Evolutionary conservation across 2,113 vertebrate species (phyloP).

Genomic region (Urocynchramus pylzowi): DNA sequence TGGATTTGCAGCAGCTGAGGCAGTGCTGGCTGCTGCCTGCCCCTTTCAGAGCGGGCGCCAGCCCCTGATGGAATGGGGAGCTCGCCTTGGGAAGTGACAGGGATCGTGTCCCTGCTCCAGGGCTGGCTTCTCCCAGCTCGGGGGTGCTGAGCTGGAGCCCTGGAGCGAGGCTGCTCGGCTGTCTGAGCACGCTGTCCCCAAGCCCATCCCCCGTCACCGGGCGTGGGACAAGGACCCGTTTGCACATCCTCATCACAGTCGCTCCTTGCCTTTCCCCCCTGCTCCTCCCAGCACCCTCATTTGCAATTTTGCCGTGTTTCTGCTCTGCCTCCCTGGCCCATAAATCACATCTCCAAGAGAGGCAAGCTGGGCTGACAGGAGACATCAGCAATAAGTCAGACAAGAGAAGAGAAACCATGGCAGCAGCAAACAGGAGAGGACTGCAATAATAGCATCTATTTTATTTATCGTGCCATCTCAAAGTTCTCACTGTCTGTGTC

Average conservation of each 20-base stretch:
- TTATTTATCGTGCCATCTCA: slow-evolving; percentile 34
- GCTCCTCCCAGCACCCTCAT: neutral
- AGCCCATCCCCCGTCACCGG: neutral
- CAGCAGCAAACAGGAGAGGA: slow-evolving; percentile 20
- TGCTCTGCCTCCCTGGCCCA: neutral
- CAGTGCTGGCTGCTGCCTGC: neutral
- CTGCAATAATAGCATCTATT: slow-evolving; percentile 33
- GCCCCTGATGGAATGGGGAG: neutral
- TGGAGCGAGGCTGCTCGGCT: accelerated
- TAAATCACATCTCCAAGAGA: slow-evolving; percentile 5
- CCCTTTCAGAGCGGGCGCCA: neutral
- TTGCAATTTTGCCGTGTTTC: slow-evolving; percentile 12
- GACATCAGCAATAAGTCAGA: slow-evolving; percentile 53
- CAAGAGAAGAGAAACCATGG: neutral
- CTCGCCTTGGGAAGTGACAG: neutral
- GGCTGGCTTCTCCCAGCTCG: neutral
- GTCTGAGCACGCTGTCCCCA: neutral
- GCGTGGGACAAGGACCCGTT: neutral
- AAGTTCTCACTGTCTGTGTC: neutral
- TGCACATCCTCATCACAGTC: neutral
- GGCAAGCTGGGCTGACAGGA: slow-evolving; percentile 32
- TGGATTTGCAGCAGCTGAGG: accelerated
- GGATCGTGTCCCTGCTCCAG: neutral
- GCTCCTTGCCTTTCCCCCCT: neutral
- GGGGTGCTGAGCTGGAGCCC: neutral